Evolutionary conservation across 2,113 vertebrate genomes (phyloP), one percentile per base, ranked within the genome.

Genomic region (Dasyornis broadbenti): DNA sequence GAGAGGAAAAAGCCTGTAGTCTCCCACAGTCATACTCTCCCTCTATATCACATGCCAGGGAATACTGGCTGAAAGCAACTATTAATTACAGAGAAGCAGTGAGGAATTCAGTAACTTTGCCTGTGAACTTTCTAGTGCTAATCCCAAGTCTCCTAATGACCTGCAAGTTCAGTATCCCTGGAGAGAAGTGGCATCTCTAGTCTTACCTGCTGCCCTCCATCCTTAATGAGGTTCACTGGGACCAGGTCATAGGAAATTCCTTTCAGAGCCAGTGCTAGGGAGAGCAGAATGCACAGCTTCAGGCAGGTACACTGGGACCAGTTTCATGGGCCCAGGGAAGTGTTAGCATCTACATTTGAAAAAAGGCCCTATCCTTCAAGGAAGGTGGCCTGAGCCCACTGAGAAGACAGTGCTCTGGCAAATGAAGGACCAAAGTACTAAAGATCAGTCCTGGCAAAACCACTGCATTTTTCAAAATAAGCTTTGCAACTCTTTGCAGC

Each of bases 161-260:
- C 31, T 60, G 60, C 37, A 85, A 56, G 14, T 57, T 82, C 35
- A 56, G 21, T n/a, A 59, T 11, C 28, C 18, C 20, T 80, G 45
- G 31, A 61, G 30, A 94, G 39, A 49, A 17, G 39, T 39, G 56
- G 24, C 8, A 23, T 64, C 59, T 70, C 28, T 56, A 63, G 76
- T 72, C 96, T 98, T 98, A 99, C 99, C 99, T 99, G 99, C 91
- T 98, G 98, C 24, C 99, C 99, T 59, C 99, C 99, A 63, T 99
- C 98, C 96, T 99, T 98, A 94, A 99, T 70, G 10, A 99, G 98
- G 93, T 99, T 99, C 75, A 99, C 94, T 42, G 99, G 97, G 14
- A 97, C 89, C 26, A 96, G 98, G 65, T 99, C 99, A 94, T 98
- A 99, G 79, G 98, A 97, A 50, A 99, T 98, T 65, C 98, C 98